These are phyloP conservation scores for Xenus cinereus DNA, from an alignment of 2,113 vertebrate genomes.

Conservation along the genomic window DNA sequence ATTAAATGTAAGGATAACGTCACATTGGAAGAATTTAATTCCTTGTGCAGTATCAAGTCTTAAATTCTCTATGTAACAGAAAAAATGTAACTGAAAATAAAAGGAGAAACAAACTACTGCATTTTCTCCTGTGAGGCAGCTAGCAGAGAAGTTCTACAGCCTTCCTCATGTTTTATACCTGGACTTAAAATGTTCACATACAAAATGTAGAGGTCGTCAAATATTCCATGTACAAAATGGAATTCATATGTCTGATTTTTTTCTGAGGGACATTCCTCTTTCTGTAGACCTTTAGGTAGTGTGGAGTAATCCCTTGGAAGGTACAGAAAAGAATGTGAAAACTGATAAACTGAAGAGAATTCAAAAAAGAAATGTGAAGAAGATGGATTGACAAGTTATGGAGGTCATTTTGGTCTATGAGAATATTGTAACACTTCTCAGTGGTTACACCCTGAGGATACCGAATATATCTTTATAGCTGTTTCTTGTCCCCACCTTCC, in stretches of 20 bases:
- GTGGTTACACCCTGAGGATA: neutral
- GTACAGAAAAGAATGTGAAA: neutral
- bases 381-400: neutral
- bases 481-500: neutral
- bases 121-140: neutral
- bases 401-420: neutral
- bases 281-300: neutral
- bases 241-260: neutral
- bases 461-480: neutral
- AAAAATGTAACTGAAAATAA: neutral
- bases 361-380: neutral
- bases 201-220: neutral
- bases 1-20: neutral
- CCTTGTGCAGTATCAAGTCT: neutral
- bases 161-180: neutral
- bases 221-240: neutral
- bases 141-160: neutral
- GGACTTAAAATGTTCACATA: neutral
- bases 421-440: neutral
- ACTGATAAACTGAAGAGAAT: neutral
- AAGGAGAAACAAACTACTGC: neutral
- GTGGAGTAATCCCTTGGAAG: neutral
- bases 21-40: neutral
- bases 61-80: neutral
- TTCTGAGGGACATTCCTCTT: neutral